Evolutionary conservation across 2,888 invertebrate genomes (phyloP), one percentile per base, ranked within the genome.

Genomic region (Thereva unica): DNA sequence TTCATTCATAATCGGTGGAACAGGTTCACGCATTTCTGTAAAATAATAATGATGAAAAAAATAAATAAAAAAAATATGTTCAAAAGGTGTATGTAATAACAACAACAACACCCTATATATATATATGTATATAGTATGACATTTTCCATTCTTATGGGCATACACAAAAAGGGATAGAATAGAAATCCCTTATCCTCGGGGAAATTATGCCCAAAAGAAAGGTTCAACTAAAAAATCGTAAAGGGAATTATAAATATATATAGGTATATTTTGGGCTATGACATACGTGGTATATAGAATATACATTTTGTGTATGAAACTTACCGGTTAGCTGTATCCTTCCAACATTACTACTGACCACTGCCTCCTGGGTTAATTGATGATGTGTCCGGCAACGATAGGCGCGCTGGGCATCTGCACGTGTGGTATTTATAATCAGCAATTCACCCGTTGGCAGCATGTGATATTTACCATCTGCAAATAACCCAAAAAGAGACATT

Each of bases 311-410:
- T 42, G n/a, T 52, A 56, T 41, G 8, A 64, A 63, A 71, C 79
- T 79, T 77, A 85, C 85, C 85, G 73, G 84, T 83, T 74, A 85
- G 76, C 76, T 84, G 84, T 71, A 85, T 82, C 75, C 84, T 80
- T 8, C 85, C 85, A 37, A 84, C 84, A 74, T 83, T 84, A 67
- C 82, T 82, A 77, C 87, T 87, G 71, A 84, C 82, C 70, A 84
- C 83, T 41, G 84, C 84, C 72, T 85, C 85, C 72, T 85, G 84
- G 9, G 86, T 86, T 72, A 87, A 76, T 71, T 84, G 83, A 76
- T 86, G 86, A 76, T 84, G 83, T 50, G 86, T 86, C 68, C 85
- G 82, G 76, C 87, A 87, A 47, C 84, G 82, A 77, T 85, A 87
- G 71, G 83, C 82, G 74, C 83, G 81, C 72, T 83, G 82, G 12